These are phyloP conservation scores for Phylloscopus collybita DNA, from an alignment of 2,797 vertebrate species.

Conservation along the genomic window DNA sequence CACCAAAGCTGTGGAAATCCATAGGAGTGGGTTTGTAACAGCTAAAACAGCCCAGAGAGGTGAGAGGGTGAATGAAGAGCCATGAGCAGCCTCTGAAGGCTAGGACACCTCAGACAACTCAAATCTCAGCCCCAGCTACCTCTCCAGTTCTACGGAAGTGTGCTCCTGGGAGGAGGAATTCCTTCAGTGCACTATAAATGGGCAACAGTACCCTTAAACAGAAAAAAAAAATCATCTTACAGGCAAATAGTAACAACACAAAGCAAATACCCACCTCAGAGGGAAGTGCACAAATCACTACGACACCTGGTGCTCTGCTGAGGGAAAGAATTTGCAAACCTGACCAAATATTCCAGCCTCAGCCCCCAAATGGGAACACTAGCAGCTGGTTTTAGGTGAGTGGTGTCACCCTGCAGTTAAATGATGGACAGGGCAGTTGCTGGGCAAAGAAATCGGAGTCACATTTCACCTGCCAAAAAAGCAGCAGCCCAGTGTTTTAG, in stretches of 20 bases:
- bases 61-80: background rate
- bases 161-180: background rate
- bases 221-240: background rate
- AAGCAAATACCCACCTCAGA: background rate
- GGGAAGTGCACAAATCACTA: background rate
- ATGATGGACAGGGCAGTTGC: background rate
- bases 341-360: background rate
- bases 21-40: background rate
- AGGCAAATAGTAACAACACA: background rate
- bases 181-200: background rate
- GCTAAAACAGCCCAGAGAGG: background rate
- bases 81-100: background rate
- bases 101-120: background rate
- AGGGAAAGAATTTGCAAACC: background rate
- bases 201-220: background rate
- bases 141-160: background rate
- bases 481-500: background rate
- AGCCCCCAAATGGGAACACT: background rate
- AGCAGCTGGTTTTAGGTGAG: background rate
- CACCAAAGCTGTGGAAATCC: background rate
- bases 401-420: background rate
- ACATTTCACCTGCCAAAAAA: background rate
- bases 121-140: background rate
- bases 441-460: background rate
- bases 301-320: background rate